phyloP scores from a whole-genome alignment of 2,113 vertebrate genomes.

The Tetrax tetrax region DNA sequence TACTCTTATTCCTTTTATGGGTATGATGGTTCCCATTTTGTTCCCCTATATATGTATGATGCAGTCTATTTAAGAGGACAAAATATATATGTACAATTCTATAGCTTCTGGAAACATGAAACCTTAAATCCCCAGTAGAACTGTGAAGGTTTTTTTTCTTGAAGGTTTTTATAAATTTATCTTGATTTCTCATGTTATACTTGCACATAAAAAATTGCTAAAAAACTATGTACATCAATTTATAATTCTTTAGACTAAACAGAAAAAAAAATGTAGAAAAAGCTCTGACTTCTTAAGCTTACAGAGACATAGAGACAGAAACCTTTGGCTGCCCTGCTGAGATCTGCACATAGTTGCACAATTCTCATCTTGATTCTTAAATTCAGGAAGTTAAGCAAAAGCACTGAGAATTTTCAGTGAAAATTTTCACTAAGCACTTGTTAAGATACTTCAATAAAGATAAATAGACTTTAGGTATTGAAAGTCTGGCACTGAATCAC shows the following conservation, averaged over 20 bases:
- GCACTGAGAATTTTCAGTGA: background rate
- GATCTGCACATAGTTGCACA: background rate
- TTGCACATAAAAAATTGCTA: background rate
- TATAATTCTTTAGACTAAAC: background rate
- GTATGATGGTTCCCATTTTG: background rate
- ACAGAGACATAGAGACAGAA: background rate
- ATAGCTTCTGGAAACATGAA: background rate
- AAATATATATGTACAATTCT: background rate
- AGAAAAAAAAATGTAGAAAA: background rate
- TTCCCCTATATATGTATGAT: background rate
- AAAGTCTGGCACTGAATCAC: background rate
- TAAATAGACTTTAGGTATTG: background rate
- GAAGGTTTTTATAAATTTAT: background rate
- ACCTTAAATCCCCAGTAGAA: background rate
- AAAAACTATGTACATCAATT: background rate
- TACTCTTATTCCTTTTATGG: background rate
- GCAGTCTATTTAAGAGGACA: background rate
- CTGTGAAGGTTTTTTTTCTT: rapidly evolving
- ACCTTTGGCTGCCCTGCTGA: background rate
- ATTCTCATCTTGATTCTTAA: background rate
- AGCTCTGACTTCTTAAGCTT: background rate
- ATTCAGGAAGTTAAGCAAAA: background rate
- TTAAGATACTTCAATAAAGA: background rate
- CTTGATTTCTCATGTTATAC: background rate
- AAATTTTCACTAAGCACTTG: background rate